These are phyloP conservation scores for Panurus biarmicus DNA, from an alignment of 2,113 vertebrate species.

Conservation along the genomic window DNA sequence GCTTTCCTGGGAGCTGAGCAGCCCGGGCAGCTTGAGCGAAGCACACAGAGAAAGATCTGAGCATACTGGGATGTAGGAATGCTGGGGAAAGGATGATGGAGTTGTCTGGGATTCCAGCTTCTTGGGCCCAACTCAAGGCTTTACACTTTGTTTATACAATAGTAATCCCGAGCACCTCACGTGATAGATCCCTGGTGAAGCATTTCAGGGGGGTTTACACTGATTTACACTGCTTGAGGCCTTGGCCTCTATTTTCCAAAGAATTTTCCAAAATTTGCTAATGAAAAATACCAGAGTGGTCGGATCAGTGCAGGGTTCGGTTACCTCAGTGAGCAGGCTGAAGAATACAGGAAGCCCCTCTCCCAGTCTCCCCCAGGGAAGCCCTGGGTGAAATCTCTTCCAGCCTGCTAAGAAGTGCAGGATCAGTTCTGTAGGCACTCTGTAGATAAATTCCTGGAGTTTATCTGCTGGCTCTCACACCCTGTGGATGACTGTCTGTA, in stretches of 20 bases:
- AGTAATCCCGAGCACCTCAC: constrained; percentile 1
- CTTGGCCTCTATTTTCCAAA: constrained; percentile 41
- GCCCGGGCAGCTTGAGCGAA: background rate
- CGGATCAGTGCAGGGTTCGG: background rate
- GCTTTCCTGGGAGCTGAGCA: background rate
- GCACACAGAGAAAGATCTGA: background rate
- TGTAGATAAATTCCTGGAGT: accelerated
- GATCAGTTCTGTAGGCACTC: background rate
- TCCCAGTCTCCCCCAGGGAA: background rate
- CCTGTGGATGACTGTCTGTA: background rate
- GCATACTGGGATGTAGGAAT: background rate
- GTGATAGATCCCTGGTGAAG: background rate
- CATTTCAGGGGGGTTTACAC: background rate
- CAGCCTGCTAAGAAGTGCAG: background rate
- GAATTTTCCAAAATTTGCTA: constrained; percentile 31
- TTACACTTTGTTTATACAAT: constrained; percentile 44
- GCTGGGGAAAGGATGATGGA: constrained; percentile 7
- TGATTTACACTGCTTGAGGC: background rate
- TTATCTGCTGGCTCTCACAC: background rate
- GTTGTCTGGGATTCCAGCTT: constrained; percentile 22
- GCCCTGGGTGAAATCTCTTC: background rate
- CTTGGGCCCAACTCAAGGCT: constrained; percentile 1
- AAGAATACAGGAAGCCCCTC: background rate
- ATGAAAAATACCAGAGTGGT: constrained; percentile 31
- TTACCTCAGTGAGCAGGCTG: accelerated